Conservation (phyloP, 2,797 vertebrate genomes). For the Lepilemur ruficaudatus region DNA sequence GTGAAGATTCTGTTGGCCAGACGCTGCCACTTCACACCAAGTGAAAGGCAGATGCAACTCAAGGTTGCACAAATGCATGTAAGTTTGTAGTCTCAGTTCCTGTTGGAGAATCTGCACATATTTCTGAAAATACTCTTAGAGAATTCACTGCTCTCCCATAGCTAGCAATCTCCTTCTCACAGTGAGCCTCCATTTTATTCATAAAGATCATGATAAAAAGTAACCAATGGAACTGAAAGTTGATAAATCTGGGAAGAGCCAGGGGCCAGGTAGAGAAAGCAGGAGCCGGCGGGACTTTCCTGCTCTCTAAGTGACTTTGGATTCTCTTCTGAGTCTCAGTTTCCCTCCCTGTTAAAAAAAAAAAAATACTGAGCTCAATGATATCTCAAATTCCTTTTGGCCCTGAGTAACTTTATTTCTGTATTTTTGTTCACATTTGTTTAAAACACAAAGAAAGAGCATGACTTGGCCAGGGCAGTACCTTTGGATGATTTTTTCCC, state of each 20-base stretch:
- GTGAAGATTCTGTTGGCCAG: not conserved
- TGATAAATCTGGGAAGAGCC: not conserved
- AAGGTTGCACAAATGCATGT: not conserved
- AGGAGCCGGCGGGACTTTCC: fast-evolving
- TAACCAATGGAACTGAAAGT: not conserved
- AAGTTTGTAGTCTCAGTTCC: not conserved
- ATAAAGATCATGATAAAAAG: not conserved
- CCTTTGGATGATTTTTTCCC: not conserved
- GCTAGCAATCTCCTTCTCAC: not conserved
- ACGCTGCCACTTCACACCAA: not conserved
- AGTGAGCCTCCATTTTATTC: not conserved
- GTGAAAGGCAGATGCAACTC: no score
- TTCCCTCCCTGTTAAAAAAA: not conserved
- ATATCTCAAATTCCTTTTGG: not conserved
- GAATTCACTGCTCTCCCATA: not conserved
- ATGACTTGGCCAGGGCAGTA: not conserved
- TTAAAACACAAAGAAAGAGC: not conserved
- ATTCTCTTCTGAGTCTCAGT: not conserved
- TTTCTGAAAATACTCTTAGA: not conserved
- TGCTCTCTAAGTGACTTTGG: not conserved
- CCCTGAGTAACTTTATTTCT: not conserved
- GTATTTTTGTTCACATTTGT: not conserved
- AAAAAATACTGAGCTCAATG: not conserved
- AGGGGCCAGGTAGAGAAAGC: not conserved
- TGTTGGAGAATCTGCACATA: not conserved